Evolutionary conservation across 2,113 vertebrate genomes (phyloP), one percentile per base, ranked within the genome.

Genomic region (Scartelaos histophorus): DNA sequence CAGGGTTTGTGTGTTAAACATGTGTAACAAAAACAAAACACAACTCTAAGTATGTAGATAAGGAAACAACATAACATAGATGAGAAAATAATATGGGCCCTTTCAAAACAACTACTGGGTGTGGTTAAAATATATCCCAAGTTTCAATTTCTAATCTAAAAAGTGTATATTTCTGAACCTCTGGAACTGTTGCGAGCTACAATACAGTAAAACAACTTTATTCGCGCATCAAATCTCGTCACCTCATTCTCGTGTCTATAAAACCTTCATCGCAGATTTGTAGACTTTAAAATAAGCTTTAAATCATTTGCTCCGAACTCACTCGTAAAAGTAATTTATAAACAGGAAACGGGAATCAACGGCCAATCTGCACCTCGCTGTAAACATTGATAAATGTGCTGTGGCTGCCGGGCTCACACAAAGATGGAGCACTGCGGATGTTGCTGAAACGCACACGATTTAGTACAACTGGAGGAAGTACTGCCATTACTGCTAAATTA

Each of bases 311-410:
- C 17, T 11, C 58, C 58, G 2, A 34, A 34, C 25, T 61, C 58
- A 17, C 10, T 19, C 61, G n/a, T 64, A 64, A 64, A 64, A 19
- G 34, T 64, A 64, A 64, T 64, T 64, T 43, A 64, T 64, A 64
- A 64, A 64, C 61, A 21, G 34, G 61, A 64, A 64, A 43, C 25
- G 5, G 11, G 34, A 64, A 64, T 64, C 65, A 47, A 21, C 38
- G 10, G 19, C 61, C 61, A 64, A 64, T 64, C 61, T 64, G 38
- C 61, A 66, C 21, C 22, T 47, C 45, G 45, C 65, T 66, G 65
- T 24, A 66, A 66, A 38, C 34, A 11, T 11, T 64, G 61, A 64
- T 66, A 43, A 47, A 64, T 25, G 65, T 47, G n/a, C 65, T 22
- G 12, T 24, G n/a, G 1, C 61, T 19, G 35, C 21, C 3, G n/a